Percentiles rank a stretch among this genome's conserved stretches.
phyloP scores from a whole-genome alignment of 1,140 invertebrate species.

The Mercenaria mercenaria region DNA sequence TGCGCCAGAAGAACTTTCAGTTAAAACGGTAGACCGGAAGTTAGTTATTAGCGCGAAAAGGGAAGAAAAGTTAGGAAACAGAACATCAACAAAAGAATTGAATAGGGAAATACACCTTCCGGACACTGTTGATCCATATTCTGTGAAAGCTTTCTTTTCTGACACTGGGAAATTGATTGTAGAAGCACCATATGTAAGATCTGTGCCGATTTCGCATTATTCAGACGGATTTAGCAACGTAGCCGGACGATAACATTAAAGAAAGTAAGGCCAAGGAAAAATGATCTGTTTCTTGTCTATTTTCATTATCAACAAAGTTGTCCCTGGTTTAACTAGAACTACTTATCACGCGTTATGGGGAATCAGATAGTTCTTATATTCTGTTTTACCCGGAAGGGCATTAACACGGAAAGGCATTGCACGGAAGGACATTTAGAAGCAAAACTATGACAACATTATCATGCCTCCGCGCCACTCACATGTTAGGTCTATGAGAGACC shows the following conservation, averaged over 20 bases:
- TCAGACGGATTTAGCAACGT: constrained; percentile 45
- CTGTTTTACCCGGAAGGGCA: no score
- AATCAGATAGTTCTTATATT: no score
- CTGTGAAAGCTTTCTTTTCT: constrained; percentile 84
- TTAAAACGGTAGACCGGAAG: constrained; percentile 83
- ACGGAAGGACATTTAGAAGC: no score
- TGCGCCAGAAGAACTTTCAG: constrained; percentile 83
- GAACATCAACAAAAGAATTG: constrained; percentile 83
- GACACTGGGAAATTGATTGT: constrained; percentile 83
- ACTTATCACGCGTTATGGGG: no score
- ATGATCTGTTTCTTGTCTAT: not conserved
- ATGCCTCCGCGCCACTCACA: no score
- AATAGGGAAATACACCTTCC: constrained; percentile 84
- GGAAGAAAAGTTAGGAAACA: constrained; percentile 80
- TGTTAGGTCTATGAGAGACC: no score
- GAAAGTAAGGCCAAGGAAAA: not conserved
- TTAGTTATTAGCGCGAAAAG: constrained; percentile 81
- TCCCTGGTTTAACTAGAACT: no score
- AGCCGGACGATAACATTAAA: constrained; percentile 42
- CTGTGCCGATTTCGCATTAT: constrained; percentile 71
- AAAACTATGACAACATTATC: no score
- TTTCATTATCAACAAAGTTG: no score
- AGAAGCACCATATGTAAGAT: constrained; percentile 81
- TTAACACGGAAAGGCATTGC: no score
- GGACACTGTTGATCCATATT: constrained; percentile 83